Conservation (phyloP, 2,888 invertebrate genomes). For the Malacosoma neustria region DNA sequence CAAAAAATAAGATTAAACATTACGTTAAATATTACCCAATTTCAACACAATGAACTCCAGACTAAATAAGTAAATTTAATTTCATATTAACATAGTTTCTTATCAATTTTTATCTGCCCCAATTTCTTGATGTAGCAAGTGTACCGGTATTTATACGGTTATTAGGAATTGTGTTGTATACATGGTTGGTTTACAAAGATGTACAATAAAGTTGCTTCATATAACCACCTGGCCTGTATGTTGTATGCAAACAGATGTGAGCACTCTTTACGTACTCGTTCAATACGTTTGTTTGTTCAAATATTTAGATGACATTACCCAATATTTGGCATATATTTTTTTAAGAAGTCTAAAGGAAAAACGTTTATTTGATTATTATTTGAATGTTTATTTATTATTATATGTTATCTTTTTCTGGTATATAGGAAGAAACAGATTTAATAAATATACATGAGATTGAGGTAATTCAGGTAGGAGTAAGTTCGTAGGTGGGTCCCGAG, state of each 20-base stretch:
- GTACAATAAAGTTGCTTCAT: not conserved
- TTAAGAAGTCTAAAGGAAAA: not conserved
- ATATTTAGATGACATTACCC: not conserved
- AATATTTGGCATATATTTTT: not conserved
- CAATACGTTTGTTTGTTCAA: not conserved
- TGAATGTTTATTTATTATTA: too few relatives aligned
- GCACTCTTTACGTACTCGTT: not conserved
- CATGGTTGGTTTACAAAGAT: not conserved
- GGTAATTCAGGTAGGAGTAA: too few relatives aligned
- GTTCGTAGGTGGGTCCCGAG: too few relatives aligned
- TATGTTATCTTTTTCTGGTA: too few relatives aligned
- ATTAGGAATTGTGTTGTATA: not conserved
- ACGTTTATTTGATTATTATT: too few relatives aligned
- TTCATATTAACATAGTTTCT: not conserved
- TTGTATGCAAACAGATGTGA: not conserved
- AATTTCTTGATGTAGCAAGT: not conserved
- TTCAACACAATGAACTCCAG: not conserved
- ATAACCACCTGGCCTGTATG: not conserved
- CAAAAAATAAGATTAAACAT: too few relatives aligned
- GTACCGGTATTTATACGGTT: not conserved
- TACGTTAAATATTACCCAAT: too few relatives aligned
- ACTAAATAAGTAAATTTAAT: not conserved
- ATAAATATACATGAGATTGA: too few relatives aligned
- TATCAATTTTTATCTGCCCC: not conserved
- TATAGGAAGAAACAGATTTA: too few relatives aligned